Evolutionary conservation across 2,797 vertebrate genomes (phyloP), one percentile per base, ranked within the genome.

Genomic region (Poeciliopsis infans): DNA sequence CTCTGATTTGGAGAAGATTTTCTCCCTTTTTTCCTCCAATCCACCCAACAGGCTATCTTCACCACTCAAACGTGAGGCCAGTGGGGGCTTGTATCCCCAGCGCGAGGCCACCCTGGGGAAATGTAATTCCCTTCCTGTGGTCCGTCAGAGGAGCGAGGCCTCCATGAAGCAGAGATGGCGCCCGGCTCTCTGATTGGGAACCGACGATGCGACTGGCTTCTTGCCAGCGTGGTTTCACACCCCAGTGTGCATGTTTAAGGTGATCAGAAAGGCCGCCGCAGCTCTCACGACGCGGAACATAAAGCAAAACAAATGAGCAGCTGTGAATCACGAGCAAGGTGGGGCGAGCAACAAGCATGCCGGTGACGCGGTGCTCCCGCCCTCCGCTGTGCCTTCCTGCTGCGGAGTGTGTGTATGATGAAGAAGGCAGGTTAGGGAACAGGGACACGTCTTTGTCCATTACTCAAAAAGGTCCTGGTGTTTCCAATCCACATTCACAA

Each of bases 81-180:
- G 85, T 79, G 83, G 91, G 90, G 89, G 88, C 87, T 91, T 80
- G 90, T 90, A 87, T 90, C 80, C 74, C 79, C 76, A 74, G 84
- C 11, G 59, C 83, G 12, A 49, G 91, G 83, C 86, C 89, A 91
- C 94, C 88, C 86, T 57, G 86, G 92, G 90, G 89, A 88, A 91
- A 92, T 93, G 93, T 93, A 94, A 94, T 94, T 93, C 92, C 91
- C 84, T 88, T 90, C 79, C 85, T 86, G 57, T 33, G 82, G 84
- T 84, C 74, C 82, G 83, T 84, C 82, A 78, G 73, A 66, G 78
- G 85, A 90, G 83, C 68, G 79, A 77, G 83, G 79, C 85, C 73
- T 81, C 64, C 25, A 71, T 41, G 78, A 75, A 79, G 66, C 77
- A 59, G 78, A 66, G 76, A 83, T 64, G 85, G 72, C 69, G 86